Evolutionary conservation across 2,113 vertebrate species (phyloP), one percentile per base, ranked within the genome.

Genomic region (Xenus cinereus): DNA sequence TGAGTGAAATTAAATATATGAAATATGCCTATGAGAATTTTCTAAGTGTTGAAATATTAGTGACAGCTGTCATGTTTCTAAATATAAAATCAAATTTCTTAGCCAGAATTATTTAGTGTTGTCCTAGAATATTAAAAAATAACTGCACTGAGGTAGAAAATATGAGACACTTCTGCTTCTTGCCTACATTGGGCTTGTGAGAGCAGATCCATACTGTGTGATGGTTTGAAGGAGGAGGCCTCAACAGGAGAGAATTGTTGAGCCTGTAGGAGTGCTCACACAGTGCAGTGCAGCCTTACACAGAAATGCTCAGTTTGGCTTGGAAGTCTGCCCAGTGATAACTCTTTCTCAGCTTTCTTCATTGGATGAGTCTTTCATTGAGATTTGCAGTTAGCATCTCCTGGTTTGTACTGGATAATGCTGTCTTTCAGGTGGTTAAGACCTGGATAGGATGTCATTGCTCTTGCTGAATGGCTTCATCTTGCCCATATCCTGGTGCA

Each of bases 1-100:
- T 98, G 96, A 97, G 97, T 94, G 76, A 81, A 94, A 69, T 92
- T 59, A 79, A 76, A 48, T 69, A 66, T 18, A 26, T 21, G 27
- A 43, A 69, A 64, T 79, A 56, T 37, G 51, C 53, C 37, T 51
- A 7, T 37, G 23, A 80, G 12, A 56, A 46, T 45, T 64, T 80
- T 48, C 66, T 76, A 62, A 80, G 14, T 56, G 39, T 33, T 79
- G 51, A 75, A 87, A 30, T 84, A 27, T 3, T n/a, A 26, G 12
- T 66, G 39, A 66, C 60, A 67, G 28, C 28, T 67, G 71, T 89
- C 14, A 15, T 72, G 19, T 57, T 89, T 87, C 67, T 80, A 77
- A 80, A 84, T 53, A 53, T 9, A 76, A 35, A 67, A 79, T 51
- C 21, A 75, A 66, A 71, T 67, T 67, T 37, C n/a, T 79, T 83